Percentiles rank a stretch among this genome's conserved stretches.
phyloP scores from a whole-genome alignment of 2,797 vertebrate genomes.

The Oophaga sylvatica region DNA sequence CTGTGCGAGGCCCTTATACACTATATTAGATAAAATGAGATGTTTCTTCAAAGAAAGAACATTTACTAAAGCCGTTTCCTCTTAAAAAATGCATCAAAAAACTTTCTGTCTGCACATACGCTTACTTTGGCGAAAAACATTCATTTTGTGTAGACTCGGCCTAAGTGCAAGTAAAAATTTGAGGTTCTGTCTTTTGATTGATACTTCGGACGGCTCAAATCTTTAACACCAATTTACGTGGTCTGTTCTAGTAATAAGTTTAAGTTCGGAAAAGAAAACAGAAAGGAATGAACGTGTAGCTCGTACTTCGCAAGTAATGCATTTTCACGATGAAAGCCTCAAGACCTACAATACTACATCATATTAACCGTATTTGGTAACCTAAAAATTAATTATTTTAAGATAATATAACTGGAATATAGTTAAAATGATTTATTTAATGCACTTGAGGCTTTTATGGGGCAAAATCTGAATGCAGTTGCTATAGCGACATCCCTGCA shows the following conservation, averaged over 20 bases:
- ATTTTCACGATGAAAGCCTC: background rate
- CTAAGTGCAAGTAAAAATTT: no score
- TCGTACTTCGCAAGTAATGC: background rate
- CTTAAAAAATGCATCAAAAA: no score
- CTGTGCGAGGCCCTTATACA: no score
- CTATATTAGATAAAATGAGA: no score
- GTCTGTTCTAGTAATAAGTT: background rate
- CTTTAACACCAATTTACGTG: background rate
- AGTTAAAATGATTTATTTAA: background rate
- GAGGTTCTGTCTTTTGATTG: no score
- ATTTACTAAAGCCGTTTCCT: no score
- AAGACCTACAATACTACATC: background rate
- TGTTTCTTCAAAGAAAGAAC: no score
- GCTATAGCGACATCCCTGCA: constrained; percentile 3
- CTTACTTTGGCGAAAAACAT: no score
- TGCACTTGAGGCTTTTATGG: background rate
- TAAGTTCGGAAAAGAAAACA: background rate
- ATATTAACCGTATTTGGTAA: background rate
- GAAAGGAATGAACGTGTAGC: background rate
- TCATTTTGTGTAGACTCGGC: no score
- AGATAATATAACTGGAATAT: background rate
- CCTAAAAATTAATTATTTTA: background rate
- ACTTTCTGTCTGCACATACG: no score
- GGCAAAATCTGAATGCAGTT: constrained; percentile 3
- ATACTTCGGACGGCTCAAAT: background rate